Evolutionary conservation across 2,113 vertebrate species (phyloP).

Genomic region (Pteronura brasiliensis): DNA sequence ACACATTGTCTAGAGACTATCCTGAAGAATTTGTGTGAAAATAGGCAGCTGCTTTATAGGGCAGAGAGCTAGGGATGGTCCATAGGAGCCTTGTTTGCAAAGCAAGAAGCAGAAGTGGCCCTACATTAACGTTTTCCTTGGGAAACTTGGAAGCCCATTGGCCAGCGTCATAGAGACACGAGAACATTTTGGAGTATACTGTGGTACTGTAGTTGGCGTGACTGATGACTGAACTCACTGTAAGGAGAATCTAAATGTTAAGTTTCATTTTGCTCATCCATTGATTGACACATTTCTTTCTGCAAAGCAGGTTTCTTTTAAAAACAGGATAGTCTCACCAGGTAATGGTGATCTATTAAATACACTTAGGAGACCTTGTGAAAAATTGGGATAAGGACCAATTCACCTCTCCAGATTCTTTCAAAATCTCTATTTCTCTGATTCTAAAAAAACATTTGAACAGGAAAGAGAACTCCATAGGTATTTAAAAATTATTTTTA

Average conservation of each 20-base stretch:
- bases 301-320: constrained; percentile 4
- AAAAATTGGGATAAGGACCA: neutral
- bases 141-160: neutral
- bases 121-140: neutral
- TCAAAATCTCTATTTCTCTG: neutral
- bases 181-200: neutral
- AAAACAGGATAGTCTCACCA: neutral
- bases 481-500: neutral
- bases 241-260: neutral
- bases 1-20: neutral
- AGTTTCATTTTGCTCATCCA: neutral
- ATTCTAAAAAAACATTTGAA: neutral
- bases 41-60: neutral
- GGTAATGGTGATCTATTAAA: neutral
- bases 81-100: neutral
- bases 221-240: neutral
- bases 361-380: neutral
- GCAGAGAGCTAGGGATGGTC: neutral
- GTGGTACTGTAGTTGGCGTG: neutral
- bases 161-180: neutral
- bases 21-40: neutral
- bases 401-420: neutral
- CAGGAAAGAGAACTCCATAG: neutral
- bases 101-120: neutral
- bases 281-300: neutral